These are phyloP conservation scores for Lacerta bilineata DNA, from an alignment of 2,797 vertebrate genomes.

Conservation along the genomic window DNA sequence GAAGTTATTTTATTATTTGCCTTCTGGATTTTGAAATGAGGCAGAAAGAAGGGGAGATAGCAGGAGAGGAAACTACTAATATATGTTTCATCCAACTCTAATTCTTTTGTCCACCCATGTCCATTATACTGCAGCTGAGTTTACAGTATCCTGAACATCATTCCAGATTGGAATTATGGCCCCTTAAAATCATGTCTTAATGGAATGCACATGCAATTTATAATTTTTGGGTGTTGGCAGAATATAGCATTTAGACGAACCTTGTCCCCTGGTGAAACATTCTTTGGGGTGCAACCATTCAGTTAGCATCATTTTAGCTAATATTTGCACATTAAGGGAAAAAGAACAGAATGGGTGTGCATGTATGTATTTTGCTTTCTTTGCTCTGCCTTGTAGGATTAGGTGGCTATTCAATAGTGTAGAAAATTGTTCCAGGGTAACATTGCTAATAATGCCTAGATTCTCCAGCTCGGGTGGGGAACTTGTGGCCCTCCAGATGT, in stretches of 20 bases:
- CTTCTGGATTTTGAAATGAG: not conserved
- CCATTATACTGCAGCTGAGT: not conserved
- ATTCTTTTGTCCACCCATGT: not conserved
- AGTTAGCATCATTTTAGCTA: constrained; percentile 62
- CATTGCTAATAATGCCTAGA: not conserved
- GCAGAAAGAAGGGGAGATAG: not conserved
- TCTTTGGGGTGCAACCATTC: constrained; percentile 51
- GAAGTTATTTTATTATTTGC: not conserved
- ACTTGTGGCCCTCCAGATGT: too few relatives aligned
- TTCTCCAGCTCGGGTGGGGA: not conserved
- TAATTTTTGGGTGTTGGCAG: not conserved
- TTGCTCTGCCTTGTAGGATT: constrained; percentile 31
- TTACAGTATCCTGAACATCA: not conserved
- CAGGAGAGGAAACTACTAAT: not conserved
- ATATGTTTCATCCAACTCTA: not conserved
- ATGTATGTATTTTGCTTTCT: constrained; percentile 41
- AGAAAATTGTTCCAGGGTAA: not conserved
- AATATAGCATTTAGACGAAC: constrained; percentile 32
- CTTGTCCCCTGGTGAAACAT: constrained; percentile 29
- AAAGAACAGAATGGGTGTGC: constrained; percentile 37
- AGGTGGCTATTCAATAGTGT: constrained; percentile 24
- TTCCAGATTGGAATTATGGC: not conserved
- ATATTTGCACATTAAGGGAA: constrained; percentile 60
- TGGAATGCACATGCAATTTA: not conserved
- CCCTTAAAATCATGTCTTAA: not conserved